Percentiles rank a stretch among this genome's conserved stretches.
Evolutionary conservation across 2,888 invertebrate species (phyloP).

Genomic region (Malachius bipustulatus): DNA sequence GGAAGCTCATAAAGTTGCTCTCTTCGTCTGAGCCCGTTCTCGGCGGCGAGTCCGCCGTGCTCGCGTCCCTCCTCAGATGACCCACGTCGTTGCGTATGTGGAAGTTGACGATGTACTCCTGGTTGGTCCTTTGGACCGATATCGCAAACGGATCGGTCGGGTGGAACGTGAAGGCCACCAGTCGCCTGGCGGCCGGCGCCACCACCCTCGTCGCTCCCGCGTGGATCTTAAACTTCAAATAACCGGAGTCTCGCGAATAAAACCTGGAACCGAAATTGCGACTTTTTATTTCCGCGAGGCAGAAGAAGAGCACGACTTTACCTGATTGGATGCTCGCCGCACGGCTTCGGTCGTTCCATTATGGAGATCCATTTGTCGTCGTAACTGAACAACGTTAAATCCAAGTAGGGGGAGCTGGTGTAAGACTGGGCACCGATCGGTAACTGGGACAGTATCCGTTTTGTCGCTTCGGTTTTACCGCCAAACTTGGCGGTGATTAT

Average conservation of each 20-base stretch:
- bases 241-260: constrained; percentile 68
- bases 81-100: constrained; percentile 41
- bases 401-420: constrained; percentile 85
- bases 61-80: too few species aligned
- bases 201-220: constrained; percentile 55
- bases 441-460: constrained; percentile 76
- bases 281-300: too few species aligned
- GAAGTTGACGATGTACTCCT: constrained; percentile 90
- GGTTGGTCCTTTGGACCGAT: constrained; percentile 84
- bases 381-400: constrained; percentile 82
- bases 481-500: constrained; percentile 82
- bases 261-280: constrained; percentile 79
- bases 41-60: too few species aligned
- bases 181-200: constrained; percentile 57
- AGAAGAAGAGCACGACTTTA: too few species aligned
- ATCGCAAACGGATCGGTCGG: constrained; percentile 94
- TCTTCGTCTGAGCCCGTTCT: too few species aligned
- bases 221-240: constrained; percentile 60
- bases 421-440: constrained; percentile 94
- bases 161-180: constrained; percentile 93
- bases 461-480: constrained; percentile 81
- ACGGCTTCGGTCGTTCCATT: constrained; percentile 89
- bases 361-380: constrained; percentile 94
- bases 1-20: not conserved
- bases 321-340: constrained; percentile 86